Evolutionary conservation across 2,113 vertebrate genomes (phyloP), one percentile per base, ranked within the genome.

Genomic region (Solea solea): DNA sequence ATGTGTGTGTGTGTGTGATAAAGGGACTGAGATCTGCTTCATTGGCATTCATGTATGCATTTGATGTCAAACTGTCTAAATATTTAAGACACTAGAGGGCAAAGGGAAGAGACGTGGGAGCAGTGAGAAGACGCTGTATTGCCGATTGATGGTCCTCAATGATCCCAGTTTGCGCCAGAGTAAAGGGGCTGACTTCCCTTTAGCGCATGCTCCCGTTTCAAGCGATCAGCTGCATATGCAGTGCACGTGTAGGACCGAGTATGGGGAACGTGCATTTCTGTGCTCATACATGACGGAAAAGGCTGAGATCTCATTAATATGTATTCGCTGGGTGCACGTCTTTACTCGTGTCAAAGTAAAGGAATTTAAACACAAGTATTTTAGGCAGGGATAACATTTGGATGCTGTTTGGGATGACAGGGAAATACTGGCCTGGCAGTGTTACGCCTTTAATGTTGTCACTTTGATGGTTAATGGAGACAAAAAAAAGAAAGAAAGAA

Each of bases 61-160:
- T 89, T 92, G 84, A 90, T 91, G 89, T 92, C 84, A 91, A 90
- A 83, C 76, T 71, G 86, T 89, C 81, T 89, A 89, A 93, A 92
- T 90, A 91, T 91, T 91, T 81, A 87, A 89, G 87, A 79, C 86
- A 88, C 81, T 84, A 69, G 71, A 88, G 79, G 86, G 82, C 86
- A 90, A 78, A 64, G 52, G 68, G 79, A 84, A 88, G 74, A 81
- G 57, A 88, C 85, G 52, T 74, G 69, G 69, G 57, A 66, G 34
- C 57, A 45, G 60, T 79, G 60, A 84, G 60, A 78, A 72, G 65
- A 64, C 53, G 52, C 74, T 80, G 73, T 73, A 72, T 91, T 79
- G 74, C 67, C 88, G 87, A 90, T 82, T 84, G 87, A 91, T 79
- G 78, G 74, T 83, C 46, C 55, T 80, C 74, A 64, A 41, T 57